Percentiles rank a stretch among this genome's conserved stretches.
Conservation (phyloP, 2,113 vertebrate genomes). For the Pica pica region DNA sequence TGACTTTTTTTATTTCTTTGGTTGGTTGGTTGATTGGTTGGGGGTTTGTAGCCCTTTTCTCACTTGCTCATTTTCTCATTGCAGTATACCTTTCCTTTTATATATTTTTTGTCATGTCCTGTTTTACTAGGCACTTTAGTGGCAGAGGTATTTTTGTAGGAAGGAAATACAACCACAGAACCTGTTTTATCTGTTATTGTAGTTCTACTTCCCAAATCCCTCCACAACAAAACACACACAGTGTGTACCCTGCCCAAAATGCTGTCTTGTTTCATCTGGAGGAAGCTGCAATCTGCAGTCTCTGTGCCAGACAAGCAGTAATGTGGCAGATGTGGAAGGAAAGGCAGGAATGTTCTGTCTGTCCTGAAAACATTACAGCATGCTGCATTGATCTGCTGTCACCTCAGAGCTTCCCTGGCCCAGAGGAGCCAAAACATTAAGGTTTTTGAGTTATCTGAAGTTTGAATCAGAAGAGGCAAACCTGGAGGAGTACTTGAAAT, state of each 20-base stretch:
- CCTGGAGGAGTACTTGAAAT: too few relatives aligned
- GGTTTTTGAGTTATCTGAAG: neutral
- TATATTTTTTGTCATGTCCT: neutral
- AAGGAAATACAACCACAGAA: neutral
- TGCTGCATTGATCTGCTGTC: neutral
- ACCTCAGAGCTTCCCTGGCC: neutral
- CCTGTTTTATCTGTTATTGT: neutral
- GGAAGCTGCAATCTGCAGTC: neutral
- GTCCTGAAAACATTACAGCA: neutral
- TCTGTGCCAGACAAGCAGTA: neutral
- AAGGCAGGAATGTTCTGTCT: neutral
- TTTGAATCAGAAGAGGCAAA: neutral
- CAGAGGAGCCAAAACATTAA: neutral
- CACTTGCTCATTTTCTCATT: neutral
- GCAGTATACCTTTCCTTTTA: neutral
- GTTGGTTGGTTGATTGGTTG: neutral
- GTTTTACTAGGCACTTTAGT: neutral
- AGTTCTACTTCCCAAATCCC: neutral
- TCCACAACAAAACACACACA: neutral
- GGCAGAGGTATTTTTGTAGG: neutral
- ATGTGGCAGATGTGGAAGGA: neutral
- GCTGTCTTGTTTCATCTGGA: neutral
- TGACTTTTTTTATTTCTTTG: neutral
- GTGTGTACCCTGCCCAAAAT: neutral
- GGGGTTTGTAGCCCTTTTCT: accelerated